These are phyloP conservation scores for Dasyurus viverrinus DNA, from an alignment of 2,113 vertebrate species.

Conservation along the genomic window DNA sequence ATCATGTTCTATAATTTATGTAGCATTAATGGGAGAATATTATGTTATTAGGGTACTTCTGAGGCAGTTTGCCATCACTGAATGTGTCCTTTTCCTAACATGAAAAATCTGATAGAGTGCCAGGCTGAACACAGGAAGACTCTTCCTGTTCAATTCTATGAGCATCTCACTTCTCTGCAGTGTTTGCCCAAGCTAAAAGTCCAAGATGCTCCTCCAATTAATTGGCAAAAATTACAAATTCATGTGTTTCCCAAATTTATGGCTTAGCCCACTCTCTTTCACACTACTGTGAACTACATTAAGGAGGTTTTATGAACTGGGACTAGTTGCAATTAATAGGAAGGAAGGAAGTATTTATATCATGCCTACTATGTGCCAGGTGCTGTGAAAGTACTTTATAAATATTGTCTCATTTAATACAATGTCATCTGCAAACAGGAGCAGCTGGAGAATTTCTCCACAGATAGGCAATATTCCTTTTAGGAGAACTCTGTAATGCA, in stretches of 20 bases:
- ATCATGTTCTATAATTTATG: neutral
- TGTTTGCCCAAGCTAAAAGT: neutral
- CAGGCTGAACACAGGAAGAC: no score
- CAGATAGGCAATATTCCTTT: neutral
- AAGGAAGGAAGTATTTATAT: neutral
- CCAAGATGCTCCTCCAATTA: neutral
- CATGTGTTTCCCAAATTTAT: neutral
- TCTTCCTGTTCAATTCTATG: neutral
- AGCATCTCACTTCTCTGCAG: neutral
- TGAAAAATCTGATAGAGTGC: neutral
- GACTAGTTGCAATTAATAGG: neutral
- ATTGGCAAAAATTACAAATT: neutral
- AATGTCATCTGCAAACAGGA: neutral
- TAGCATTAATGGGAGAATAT: neutral
- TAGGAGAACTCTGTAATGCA: neutral
- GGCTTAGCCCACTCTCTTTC: neutral
- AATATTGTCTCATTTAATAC: neutral
- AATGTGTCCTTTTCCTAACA: neutral
- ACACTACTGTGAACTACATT: neutral
- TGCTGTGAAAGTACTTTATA: neutral
- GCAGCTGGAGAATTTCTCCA: neutral
- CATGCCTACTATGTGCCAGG: neutral
- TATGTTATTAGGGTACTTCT: neutral
- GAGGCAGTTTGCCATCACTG: neutral
- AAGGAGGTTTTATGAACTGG: neutral